Evolutionary conservation across 2,113 vertebrate species (phyloP), one percentile per base, ranked within the genome.

Genomic region (Okapia johnstoni): DNA sequence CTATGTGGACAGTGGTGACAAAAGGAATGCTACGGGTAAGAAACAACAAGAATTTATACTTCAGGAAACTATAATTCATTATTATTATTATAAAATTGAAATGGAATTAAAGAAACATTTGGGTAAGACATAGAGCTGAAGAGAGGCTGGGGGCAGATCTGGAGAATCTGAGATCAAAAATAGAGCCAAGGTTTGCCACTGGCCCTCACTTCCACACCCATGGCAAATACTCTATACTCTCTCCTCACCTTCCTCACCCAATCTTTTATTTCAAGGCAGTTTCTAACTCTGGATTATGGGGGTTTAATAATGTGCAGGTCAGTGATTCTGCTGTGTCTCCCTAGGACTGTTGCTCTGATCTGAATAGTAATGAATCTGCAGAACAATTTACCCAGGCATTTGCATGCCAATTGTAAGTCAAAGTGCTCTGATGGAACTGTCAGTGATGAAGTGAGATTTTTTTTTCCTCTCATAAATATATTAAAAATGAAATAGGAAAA

Each of bases 401-500:
- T 84, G 19, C 57, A 79, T 85, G 63, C 43, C 90, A 50, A 63
- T 21, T 93, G 19, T 43, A 87, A 23, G 28, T 93, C 83, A 91
- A 63, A 0, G 26, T 30, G 17, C 52, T 40, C 4, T 17, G 6
- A 36, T 76, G 57, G 66, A 92, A 36, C 40, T 97, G 93, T 85
- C 30, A 57, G 43, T 48, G 17, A 0, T 76, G 48, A 97, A 93
- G 55, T 21, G 40, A 3, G 15, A 79, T 96, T 90, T 94, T 90
- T 90, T 85, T n/a, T 70, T n/a, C 2, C 55, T 95, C n/a, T 92
- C 30, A 15, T 46, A 52, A 90, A 40, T 77, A 16, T 13, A 61
- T 95, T 97, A 76, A 94, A 98, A 93, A 58, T 61, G 76, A 96
- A 97, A 92, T 17, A 95, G 13, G 1, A 48, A n/a, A 94, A 97